phyloP scores from a whole-genome alignment of 2,113 vertebrate genomes.

The Daboia siamensis region DNA sequence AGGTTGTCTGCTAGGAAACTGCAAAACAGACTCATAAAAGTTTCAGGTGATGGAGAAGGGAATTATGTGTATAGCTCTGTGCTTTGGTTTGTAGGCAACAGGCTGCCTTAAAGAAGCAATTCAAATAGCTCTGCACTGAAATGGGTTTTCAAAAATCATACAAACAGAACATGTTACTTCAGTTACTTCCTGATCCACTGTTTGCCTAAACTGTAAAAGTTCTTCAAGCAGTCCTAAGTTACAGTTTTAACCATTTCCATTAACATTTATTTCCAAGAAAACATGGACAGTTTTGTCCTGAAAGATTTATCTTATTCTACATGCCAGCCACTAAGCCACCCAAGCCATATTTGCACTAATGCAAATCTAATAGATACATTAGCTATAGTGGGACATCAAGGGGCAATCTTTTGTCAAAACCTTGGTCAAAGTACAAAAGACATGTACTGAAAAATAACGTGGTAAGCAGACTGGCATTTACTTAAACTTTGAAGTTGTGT shows the following conservation, averaged over 20 bases:
- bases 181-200: neutral
- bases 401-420: neutral
- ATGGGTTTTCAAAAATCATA: neutral
- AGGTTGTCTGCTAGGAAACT: neutral
- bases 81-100: neutral
- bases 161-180: neutral
- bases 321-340: neutral
- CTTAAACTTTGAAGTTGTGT: neutral
- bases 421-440: neutral
- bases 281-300: neutral
- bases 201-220: neutral
- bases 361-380: neutral
- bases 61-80: neutral
- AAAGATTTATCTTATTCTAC: neutral
- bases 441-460: neutral
- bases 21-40: neutral
- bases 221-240: neutral
- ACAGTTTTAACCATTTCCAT: neutral
- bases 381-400: neutral
- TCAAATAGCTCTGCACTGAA: neutral
- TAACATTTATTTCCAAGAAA: neutral
- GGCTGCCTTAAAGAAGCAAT: neutral
- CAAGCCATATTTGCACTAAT: neutral
- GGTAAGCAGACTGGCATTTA: neutral
- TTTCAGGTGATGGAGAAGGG: neutral